These are phyloP conservation scores for Lymantria dispar DNA, from an alignment of 2,888 invertebrate species.

Conservation along the genomic window DNA sequence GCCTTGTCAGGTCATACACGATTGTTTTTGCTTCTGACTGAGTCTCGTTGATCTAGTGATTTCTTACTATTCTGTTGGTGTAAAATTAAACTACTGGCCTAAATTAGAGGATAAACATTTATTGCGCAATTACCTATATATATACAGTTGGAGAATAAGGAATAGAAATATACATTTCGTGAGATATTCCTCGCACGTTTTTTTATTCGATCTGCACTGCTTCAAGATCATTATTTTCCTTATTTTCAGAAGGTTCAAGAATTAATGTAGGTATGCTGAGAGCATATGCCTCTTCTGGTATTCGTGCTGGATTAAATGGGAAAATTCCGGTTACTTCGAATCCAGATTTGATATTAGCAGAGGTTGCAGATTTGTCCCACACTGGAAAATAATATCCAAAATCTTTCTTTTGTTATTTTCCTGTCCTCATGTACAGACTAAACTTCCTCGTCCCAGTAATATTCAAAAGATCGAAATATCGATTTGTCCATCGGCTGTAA, in stretches of 20 bases:
- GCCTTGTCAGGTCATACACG: too few relatives aligned
- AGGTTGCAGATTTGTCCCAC: conserved; percentile 32
- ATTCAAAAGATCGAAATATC: conserved; percentile 31
- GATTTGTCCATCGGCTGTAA: conserved; percentile 46
- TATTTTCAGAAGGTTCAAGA: conserved; percentile 13
- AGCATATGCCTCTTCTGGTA: conserved; percentile 12
- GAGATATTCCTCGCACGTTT: too few relatives aligned
- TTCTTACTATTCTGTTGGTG: too few relatives aligned
- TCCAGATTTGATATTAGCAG: conserved; percentile 8
- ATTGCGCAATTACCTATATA: too few relatives aligned
- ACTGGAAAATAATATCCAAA: conserved; percentile 31
- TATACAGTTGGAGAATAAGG: too few relatives aligned
- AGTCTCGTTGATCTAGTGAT: too few relatives aligned
- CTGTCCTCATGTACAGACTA: conserved; percentile 27
- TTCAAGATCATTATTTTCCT: conserved; percentile 2
- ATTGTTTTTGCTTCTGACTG: too few relatives aligned
- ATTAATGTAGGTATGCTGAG: conserved; percentile 12
- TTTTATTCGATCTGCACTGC: conserved; percentile 5
- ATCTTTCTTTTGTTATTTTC: conserved; percentile 36
- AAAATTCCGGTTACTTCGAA: conserved; percentile 13
- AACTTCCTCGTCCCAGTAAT: conserved; percentile 46
- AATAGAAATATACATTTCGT: too few relatives aligned
- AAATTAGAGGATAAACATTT: too few relatives aligned
- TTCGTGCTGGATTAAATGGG: conserved; percentile 9
- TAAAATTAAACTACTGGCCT: too few relatives aligned